Conservation (phyloP, 2,888 invertebrate species). For the Clostera curtula region DNA sequence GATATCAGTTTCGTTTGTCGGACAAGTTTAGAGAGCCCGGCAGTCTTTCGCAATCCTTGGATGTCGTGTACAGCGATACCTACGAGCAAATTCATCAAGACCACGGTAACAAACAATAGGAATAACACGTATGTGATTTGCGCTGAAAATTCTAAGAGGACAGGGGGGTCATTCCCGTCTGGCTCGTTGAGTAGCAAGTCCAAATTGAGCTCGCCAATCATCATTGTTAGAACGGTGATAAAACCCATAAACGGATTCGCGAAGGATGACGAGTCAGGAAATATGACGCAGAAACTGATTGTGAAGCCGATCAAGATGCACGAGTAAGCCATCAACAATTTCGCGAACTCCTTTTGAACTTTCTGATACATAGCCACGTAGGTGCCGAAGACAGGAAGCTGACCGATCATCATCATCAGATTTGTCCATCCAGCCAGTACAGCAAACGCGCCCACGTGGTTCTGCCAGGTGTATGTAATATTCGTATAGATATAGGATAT, state of each 20-base stretch:
- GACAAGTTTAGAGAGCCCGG: constrained; percentile 87
- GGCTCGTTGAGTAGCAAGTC: constrained; percentile 84
- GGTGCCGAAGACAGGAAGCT: constrained; percentile 89
- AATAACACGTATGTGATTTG: constrained; percentile 88
- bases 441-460: constrained; percentile 90
- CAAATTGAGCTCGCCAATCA: constrained; percentile 89
- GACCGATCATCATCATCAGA: constrained; percentile 93
- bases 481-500: constrained; percentile 89
- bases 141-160: constrained; percentile 85
- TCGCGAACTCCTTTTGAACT: constrained; percentile 90
- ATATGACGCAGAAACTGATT: constrained; percentile 91
- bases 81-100: constrained; percentile 88
- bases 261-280: constrained; percentile 87
- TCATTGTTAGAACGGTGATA: constrained; percentile 90
- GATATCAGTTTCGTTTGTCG: constrained; percentile 91
- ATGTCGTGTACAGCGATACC: constrained; percentile 93
- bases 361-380: constrained; percentile 94
- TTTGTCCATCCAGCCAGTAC: constrained; percentile 92
- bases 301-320: constrained; percentile 90
- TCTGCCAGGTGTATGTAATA: constrained; percentile 85
- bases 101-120: constrained; percentile 87
- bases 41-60: constrained; percentile 89
- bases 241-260: constrained; percentile 89
- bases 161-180: constrained; percentile 84
- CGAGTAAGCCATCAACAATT: constrained; percentile 88